These are phyloP conservation scores for Drosophila obscura DNA, from an alignment of 1,140 invertebrate species.

Conservation along the genomic window DNA sequence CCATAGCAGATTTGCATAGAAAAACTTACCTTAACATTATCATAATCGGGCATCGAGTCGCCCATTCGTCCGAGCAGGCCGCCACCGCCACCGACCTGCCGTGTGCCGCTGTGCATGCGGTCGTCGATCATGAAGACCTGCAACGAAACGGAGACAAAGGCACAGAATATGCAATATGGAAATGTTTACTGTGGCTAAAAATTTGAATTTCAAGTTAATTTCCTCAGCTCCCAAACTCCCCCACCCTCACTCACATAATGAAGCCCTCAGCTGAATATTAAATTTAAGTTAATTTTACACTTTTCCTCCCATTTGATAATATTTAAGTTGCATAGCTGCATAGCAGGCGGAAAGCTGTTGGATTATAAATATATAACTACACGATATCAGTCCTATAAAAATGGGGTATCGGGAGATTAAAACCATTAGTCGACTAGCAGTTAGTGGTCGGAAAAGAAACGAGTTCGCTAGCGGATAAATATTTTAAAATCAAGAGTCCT, in stretches of 20 bases:
- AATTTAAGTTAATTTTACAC: slow-evolving; percentile 15
- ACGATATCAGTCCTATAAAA: no score
- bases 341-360: no score
- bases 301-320: neutral
- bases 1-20: slow-evolving; percentile 60
- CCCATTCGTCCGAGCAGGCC: slow-evolving; percentile 75
- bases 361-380: no score
- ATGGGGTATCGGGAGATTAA: no score
- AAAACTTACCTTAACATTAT: slow-evolving; percentile 86
- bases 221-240: neutral
- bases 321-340: neutral
- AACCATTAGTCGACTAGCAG: no score
- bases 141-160: neutral
- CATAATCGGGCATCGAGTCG: slow-evolving; percentile 85
- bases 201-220: slow-evolving; percentile 12
- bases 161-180: neutral
- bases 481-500: no score
- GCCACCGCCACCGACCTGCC: slow-evolving; percentile 73
- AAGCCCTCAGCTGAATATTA: slow-evolving; percentile 4
- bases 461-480: no score
- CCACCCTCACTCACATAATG: neutral
- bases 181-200: neutral
- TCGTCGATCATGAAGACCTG: slow-evolving; percentile 84
- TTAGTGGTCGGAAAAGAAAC: no score
- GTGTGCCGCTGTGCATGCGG: slow-evolving; percentile 71